These are phyloP conservation scores for Cheilosia vernalis DNA, from an alignment of 2,888 invertebrate species.

Conservation along the genomic window DNA sequence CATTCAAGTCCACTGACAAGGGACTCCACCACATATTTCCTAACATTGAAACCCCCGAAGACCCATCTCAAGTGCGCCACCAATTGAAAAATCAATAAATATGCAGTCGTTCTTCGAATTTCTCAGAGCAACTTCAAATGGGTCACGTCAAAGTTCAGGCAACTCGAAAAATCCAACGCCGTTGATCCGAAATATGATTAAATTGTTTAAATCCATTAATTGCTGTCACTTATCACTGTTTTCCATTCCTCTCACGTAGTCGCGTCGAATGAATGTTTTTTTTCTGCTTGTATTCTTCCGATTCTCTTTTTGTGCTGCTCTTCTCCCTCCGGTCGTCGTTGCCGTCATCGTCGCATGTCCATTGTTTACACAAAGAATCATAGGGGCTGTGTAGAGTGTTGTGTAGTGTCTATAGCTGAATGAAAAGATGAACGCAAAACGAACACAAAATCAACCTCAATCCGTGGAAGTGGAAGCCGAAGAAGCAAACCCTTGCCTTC, in stretches of 20 bases:
- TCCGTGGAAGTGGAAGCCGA: constrained; percentile 22
- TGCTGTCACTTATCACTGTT: constrained; percentile 66
- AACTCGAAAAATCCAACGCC: constrained; percentile 27
- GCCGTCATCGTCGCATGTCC: constrained; percentile 14
- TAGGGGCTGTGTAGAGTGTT: neutral
- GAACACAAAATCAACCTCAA: constrained; percentile 52
- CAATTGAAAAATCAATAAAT: too few species aligned
- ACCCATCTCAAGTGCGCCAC: too few species aligned
- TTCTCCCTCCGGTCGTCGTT: neutral
- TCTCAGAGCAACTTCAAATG: neutral
- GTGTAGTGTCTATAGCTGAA: neutral
- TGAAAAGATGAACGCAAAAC: constrained; percentile 16
- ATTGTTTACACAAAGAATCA: constrained; percentile 62
- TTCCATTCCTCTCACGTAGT: constrained; percentile 52
- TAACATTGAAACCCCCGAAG: too few species aligned
- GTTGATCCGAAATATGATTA: constrained; percentile 55
- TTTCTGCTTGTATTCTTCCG: neutral
- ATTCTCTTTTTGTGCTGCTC: constrained; percentile 8
- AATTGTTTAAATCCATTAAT: constrained; percentile 66
- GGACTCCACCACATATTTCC: too few species aligned
- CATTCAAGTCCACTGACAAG: too few species aligned
- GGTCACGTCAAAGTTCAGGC: constrained; percentile 19
- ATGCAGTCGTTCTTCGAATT: neutral
- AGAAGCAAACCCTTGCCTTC: constrained; percentile 44
- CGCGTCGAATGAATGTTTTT: constrained; percentile 10